Evolutionary conservation across 2,797 vertebrate genomes (phyloP), one percentile per base, ranked within the genome.

Genomic region (Pangasius djambal): DNA sequence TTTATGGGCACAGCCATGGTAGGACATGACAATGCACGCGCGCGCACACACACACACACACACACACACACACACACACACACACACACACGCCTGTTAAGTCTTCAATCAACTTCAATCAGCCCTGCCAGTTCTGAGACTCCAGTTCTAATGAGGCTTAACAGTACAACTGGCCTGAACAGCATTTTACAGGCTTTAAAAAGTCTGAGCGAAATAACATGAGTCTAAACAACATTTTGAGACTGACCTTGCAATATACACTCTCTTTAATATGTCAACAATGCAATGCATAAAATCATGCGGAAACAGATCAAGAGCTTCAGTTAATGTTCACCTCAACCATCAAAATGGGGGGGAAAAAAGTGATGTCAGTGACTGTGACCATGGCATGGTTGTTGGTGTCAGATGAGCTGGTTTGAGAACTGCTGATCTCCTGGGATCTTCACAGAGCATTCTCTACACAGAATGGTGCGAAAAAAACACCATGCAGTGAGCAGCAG

Each of bases 111-210:
- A 44, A 44, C 28, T 55, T n/a, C 28, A 52, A 31, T n/a, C 75
- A 78, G 8, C 48, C 48, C 44, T 52, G 48, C 48, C 28, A 74
- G 70, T 10, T 40, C 37, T 44, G 70, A 10, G 20, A 37, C 34
- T 20, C 18, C 2, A n/a, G 50, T 15, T 77, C 28, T 52, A 78
- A 52, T 31, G 48, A 48, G 74, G 48, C 5, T 15, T 16, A 77
- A 77, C 48, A 78, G 13, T 31, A 52, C 75, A 78, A 78, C 5
- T 78, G 48, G 13, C 75, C 48, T 7, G 75, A 74, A 74, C 22
- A 75, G 31, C 40, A 48, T 77, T 77, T 77, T 50, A 77, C 12
- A n/a, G 44, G 9, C 74, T 50, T 77, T n/a, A 74, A 74, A 74
- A 22, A 13, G 18, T 72, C 69, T 1, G 7, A 40, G 37, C 34